Conservation (phyloP, 2,797 vertebrate species). For the Enteromius anoplus region DNA sequence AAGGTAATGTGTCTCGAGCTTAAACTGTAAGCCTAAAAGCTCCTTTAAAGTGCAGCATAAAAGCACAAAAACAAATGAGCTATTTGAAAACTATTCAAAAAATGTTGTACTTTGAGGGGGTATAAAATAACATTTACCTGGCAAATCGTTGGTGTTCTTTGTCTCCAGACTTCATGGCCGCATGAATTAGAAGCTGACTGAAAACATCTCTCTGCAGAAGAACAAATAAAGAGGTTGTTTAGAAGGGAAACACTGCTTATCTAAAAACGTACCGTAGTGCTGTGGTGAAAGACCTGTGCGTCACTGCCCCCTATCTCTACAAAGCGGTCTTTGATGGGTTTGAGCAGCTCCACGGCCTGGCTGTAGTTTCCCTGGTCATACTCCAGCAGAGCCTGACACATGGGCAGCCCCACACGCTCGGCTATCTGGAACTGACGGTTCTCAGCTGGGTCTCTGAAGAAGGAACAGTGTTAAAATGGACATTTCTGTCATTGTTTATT, state of each 20-base stretch:
- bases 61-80: slow-evolving; percentile 2
- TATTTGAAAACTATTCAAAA: neutral
- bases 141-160: slow-evolving; percentile 82
- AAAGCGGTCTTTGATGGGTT: slow-evolving; percentile 84
- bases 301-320: slow-evolving; percentile 87
- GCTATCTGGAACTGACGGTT: slow-evolving; percentile 82
- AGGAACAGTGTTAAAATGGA: neutral
- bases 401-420: slow-evolving; percentile 78
- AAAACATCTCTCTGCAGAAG: slow-evolving; percentile 91
- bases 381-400: slow-evolving; percentile 88
- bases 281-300: slow-evolving; percentile 83
- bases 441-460: slow-evolving; percentile 81
- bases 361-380: slow-evolving; percentile 83
- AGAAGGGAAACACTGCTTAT: slow-evolving; percentile 21
- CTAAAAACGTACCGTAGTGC: neutral
- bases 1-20: neutral
- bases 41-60: neutral
- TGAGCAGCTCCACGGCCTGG: slow-evolving; percentile 81
- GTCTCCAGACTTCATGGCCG: slow-evolving; percentile 85
- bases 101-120: neutral
- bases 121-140: slow-evolving; percentile 75
- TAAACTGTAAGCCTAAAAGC: neutral
- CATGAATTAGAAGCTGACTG: slow-evolving; percentile 88
- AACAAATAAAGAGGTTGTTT: slow-evolving; percentile 36
- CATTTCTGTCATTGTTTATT: slow-evolving; percentile 14